phyloP scores from a whole-genome alignment of 2,797 vertebrate species.

The Dicrostonyx torquatus region DNA sequence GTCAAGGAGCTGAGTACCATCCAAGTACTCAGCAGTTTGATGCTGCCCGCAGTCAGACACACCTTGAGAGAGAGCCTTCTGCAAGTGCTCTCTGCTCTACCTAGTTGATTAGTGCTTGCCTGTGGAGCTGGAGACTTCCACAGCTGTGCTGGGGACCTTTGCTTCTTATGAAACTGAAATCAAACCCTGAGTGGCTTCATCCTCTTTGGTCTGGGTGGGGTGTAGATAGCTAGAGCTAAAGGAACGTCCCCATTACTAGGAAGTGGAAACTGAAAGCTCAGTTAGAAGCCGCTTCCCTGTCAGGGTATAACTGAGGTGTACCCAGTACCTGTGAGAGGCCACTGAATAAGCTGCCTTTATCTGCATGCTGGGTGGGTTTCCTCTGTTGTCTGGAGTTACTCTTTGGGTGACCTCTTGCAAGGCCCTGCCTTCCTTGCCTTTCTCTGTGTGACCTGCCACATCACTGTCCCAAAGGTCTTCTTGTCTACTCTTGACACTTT shows the following conservation, averaged over 20 bases:
- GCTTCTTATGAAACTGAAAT: conserved; percentile 8
- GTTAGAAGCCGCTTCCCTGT: neutral
- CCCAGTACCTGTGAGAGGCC: neutral
- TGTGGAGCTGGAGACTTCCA: neutral
- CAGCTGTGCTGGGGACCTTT: neutral
- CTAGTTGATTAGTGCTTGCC: neutral
- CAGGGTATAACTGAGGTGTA: neutral
- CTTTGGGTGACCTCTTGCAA: neutral
- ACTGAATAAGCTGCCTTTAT: neutral
- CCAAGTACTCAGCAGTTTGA: neutral
- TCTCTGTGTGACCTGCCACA: neutral
- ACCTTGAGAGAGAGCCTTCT: neutral
- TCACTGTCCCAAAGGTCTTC: neutral
- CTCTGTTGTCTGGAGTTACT: neutral
- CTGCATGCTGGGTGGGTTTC: neutral
- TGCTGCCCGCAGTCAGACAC: neutral
- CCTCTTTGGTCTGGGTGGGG: neutral
- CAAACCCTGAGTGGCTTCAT: neutral
- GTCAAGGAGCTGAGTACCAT: neutral
- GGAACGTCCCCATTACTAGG: neutral
- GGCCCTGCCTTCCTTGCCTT: neutral
- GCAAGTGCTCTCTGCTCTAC: neutral
- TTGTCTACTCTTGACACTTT: neutral
- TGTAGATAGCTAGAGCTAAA: neutral
- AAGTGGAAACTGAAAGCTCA: conserved; percentile 69